Conservation (phyloP, 1,140 invertebrate species). For the Eumeta japonica region DNA sequence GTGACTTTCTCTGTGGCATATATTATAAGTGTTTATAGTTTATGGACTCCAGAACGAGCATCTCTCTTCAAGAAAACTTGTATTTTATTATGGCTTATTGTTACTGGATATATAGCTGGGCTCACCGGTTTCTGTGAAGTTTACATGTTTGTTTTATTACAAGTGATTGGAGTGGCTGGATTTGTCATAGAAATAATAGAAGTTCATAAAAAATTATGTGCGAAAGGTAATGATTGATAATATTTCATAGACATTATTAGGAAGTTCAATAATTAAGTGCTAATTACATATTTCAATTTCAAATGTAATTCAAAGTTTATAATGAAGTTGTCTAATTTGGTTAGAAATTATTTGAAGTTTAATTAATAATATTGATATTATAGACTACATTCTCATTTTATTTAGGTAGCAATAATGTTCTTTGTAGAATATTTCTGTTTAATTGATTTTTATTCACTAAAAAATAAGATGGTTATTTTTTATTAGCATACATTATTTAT, state of each 20-base stretch:
- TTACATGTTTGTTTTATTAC: slow-evolving; percentile 58
- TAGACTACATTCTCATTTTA: too few species aligned
- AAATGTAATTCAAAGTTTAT: too few species aligned
- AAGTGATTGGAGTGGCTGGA: slow-evolving; percentile 38
- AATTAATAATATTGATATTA: too few species aligned
- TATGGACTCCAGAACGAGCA: slow-evolving; percentile 64
- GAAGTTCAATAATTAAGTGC: too few species aligned
- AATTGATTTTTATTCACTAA: too few species aligned
- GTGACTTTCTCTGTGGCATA: slow-evolving; percentile 42
- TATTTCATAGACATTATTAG: too few species aligned
- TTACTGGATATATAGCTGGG: slow-evolving; percentile 63
- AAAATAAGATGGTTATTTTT: too few species aligned
- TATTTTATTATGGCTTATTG: slow-evolving; percentile 62
- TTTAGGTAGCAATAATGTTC: too few species aligned
- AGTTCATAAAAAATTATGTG: slow-evolving; percentile 33
- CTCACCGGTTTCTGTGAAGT: slow-evolving; percentile 61
- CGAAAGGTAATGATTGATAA: slow-evolving; percentile 34
- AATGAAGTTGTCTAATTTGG: too few species aligned
- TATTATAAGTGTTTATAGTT: slow-evolving; percentile 43
- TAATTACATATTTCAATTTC: too few species aligned
- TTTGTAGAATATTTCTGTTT: too few species aligned
- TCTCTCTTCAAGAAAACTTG: slow-evolving; percentile 59
- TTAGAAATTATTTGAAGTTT: too few species aligned
- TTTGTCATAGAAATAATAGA: slow-evolving; percentile 43
- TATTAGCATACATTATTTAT: slow-evolving; percentile 4